Percentiles rank a stretch among this genome's conserved stretches.
phyloP scores from a whole-genome alignment of 2,797 vertebrate species.

The Betta splendens region DNA sequence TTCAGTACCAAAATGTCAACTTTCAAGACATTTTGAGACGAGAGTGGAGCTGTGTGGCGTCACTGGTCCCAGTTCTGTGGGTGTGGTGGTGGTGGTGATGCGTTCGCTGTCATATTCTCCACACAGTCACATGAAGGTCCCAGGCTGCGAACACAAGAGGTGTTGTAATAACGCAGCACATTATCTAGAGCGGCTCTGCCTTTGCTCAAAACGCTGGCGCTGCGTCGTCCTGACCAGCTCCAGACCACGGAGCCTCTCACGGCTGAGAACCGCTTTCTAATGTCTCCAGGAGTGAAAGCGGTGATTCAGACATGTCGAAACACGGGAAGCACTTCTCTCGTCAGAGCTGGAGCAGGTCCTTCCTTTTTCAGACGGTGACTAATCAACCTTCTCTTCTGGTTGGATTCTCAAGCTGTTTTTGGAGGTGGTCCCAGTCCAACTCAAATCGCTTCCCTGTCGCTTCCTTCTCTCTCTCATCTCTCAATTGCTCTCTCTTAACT shows the following conservation, averaged over 20 bases:
- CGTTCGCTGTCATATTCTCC: slow-evolving; percentile 63
- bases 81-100: slow-evolving; percentile 57
- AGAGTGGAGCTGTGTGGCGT: slow-evolving; percentile 30
- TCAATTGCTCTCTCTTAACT: slow-evolving; percentile 33
- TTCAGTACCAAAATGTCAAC: neutral
- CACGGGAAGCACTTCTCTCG: slow-evolving; percentile 21
- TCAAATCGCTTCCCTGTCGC: slow-evolving; percentile 36
- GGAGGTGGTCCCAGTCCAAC: slow-evolving; percentile 50
- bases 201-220: slow-evolving; percentile 69
- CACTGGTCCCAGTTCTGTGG: slow-evolving; percentile 42
- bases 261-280: slow-evolving; percentile 6
- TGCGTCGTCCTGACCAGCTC: slow-evolving; percentile 47
- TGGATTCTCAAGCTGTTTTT: slow-evolving; percentile 44
- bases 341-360: slow-evolving; percentile 6
- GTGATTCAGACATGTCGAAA: slow-evolving; percentile 24
- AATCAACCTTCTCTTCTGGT: slow-evolving; percentile 46
- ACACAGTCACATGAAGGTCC: slow-evolving; percentile 61
- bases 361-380: slow-evolving; percentile 30
- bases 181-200: slow-evolving; percentile 66
- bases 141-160: slow-evolving; percentile 62
- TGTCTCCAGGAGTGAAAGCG: slow-evolving; percentile 5
- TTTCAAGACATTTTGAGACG: no score
- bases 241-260: slow-evolving; percentile 29
- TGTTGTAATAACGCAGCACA: slow-evolving; percentile 68
- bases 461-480: slow-evolving; percentile 43